These are phyloP conservation scores for Xiphophorus maculatus DNA, from an alignment of 2,113 vertebrate species.

Conservation along the genomic window DNA sequence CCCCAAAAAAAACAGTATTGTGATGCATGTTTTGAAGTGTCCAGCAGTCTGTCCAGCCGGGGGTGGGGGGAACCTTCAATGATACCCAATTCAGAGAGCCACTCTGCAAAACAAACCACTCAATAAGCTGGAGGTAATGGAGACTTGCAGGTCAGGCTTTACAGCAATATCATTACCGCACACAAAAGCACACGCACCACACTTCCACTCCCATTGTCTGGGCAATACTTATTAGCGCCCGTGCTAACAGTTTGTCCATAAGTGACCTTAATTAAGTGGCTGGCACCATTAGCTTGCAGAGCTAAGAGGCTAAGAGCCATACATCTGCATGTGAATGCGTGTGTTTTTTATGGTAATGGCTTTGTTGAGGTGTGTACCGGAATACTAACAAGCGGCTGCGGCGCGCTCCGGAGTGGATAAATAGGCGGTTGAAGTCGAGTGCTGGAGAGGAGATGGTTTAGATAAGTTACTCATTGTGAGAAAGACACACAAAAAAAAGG, in stretches of 20 bases:
- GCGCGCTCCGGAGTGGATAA: conserved; percentile 62
- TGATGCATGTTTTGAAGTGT: conserved; percentile 69
- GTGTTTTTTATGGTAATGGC: conserved; percentile 77
- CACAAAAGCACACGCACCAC: conserved; percentile 47
- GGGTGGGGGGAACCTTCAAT: conserved; percentile 58
- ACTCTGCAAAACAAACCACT: conserved; percentile 81
- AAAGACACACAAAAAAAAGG: conserved; percentile 63
- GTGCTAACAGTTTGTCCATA: conserved; percentile 77
- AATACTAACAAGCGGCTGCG: conserved; percentile 68
- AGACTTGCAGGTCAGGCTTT: conserved; percentile 72
- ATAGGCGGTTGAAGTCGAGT: conserved; percentile 69
- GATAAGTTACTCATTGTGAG: conserved; percentile 78
- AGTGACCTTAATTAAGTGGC: conserved; percentile 81
- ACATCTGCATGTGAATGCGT: conserved; percentile 78
- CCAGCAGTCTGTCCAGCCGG: conserved; percentile 61
- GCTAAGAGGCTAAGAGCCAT: conserved; percentile 73
- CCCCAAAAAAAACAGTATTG: conserved; percentile 47
- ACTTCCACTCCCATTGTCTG: conserved; percentile 65
- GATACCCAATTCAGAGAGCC: conserved; percentile 71
- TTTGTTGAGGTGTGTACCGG: conserved; percentile 70
- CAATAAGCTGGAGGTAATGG: conserved; percentile 77
- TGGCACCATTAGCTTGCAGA: conserved; percentile 72
- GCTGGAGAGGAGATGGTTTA: conserved; percentile 68
- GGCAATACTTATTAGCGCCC: conserved; percentile 71
- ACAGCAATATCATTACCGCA: conserved; percentile 75